Base-by-base conservation (phyloP, 2,888 invertebrate species). In the Drosophila recens region DNA sequence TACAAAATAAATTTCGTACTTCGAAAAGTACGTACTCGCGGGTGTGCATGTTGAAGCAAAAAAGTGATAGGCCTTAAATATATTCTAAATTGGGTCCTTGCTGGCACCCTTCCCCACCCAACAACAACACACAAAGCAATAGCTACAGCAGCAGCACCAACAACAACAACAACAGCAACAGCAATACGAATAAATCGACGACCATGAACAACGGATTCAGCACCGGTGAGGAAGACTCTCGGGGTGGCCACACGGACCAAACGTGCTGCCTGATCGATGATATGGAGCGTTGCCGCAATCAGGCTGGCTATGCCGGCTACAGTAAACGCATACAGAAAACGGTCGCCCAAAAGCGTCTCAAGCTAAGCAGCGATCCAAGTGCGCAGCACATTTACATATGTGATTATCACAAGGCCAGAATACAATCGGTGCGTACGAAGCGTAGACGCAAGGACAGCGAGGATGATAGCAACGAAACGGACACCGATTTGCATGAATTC, bases 261-360 rank as follows among this genome's bases (percentile, higher is more conserved):
- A 96, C 96, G 90, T 98, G 98, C 94, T 98, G 98, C 94, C 94
- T 98, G 85, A 95, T 98, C 90, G 97, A 97, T 93, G 97, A 97
- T 92, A 95, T 96, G 77, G 96, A 96, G 82, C 94, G 97, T 80
- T 99, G 98, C 93, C 94, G 95, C 78, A 95, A 97, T 90, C 95
- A 96, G 64, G 98, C 93, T 54, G 92, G 92, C 17, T 91, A 92
- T 94, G 99, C 99, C 82, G 97, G 98, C 49, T 99, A 98, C 93
- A 98, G 97, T 93, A 98, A 99, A 93, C 95, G 98, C 82, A 98
- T 99, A 89, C 98, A 98, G 93, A 98, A 98, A 93, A 98, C 97
- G 65, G 98, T 98, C 38, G 96, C 97, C 58, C 98, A 98, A 91
- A 95, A 97, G 90, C 95, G 97, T 89, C 95, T 99, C 45, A 97